phyloP scores from a whole-genome alignment of 1,140 invertebrate genomes.

The Platorchestia sp. region DNA sequence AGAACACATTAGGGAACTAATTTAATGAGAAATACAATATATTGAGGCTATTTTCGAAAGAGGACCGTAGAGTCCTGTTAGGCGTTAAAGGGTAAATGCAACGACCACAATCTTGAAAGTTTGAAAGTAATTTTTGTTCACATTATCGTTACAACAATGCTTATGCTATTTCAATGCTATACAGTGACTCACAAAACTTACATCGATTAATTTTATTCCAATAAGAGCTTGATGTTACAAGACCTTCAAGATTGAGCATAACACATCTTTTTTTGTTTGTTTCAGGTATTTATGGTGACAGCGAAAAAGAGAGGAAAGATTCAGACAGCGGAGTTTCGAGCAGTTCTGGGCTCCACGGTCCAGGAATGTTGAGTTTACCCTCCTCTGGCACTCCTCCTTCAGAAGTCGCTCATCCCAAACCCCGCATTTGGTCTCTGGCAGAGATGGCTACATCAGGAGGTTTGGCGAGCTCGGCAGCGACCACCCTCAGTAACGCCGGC shows the following conservation, averaged over 20 bases:
- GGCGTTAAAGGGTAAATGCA: no score
- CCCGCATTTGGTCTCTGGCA: slow-evolving; percentile 92
- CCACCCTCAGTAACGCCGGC: slow-evolving; percentile 35
- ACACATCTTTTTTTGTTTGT: not conserved
- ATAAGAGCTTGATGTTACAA: not conserved
- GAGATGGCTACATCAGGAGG: slow-evolving; percentile 80
- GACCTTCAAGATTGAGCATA: not conserved
- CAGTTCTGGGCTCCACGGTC: slow-evolving; percentile 30
- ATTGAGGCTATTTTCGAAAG: no score
- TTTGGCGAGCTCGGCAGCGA: slow-evolving; percentile 47
- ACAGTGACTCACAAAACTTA: not conserved
- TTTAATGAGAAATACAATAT: no score
- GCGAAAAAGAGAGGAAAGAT: slow-evolving; percentile 65
- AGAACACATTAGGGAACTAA: no score
- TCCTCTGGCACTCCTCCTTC: slow-evolving; percentile 63
- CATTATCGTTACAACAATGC: not conserved
- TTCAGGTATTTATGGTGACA: slow-evolving; percentile 64
- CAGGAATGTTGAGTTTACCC: slow-evolving; percentile 34
- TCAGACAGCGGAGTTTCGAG: slow-evolving; percentile 43
- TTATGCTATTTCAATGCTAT: not conserved
- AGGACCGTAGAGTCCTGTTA: no score
- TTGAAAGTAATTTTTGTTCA: not conserved
- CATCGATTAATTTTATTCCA: not conserved
- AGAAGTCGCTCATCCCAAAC: slow-evolving; percentile 75
- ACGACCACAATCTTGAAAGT: not conserved